These are phyloP conservation scores for Leguminivora glycinivorella DNA, from an alignment of 1,140 invertebrate species.

Conservation along the genomic window DNA sequence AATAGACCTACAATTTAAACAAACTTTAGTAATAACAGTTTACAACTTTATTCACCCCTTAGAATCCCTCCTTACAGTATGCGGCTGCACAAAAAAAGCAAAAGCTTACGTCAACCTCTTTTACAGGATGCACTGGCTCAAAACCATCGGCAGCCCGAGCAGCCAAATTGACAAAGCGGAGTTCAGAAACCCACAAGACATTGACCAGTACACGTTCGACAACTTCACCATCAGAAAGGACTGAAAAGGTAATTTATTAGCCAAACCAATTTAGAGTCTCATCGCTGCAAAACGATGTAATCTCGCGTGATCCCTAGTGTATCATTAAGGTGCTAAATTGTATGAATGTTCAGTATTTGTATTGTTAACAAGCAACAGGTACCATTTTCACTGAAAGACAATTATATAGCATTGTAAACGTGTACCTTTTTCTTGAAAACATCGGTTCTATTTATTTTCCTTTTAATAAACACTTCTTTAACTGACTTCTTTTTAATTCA, in stretches of 20 bases:
- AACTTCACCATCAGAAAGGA: slow-evolving; percentile 70
- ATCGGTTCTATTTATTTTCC: slow-evolving; percentile 9
- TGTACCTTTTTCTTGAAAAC: neutral
- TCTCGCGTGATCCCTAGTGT: neutral
- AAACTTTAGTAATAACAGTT: too few relatives aligned
- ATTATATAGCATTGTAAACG: neutral
- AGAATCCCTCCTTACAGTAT: too few relatives aligned
- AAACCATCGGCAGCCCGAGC: slow-evolving; percentile 83
- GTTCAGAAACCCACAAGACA: slow-evolving; percentile 82
- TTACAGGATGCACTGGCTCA: slow-evolving; percentile 85
- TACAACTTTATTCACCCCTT: too few relatives aligned
- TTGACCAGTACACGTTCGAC: slow-evolving; percentile 65
- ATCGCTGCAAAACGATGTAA: neutral
- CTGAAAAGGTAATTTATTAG: slow-evolving; percentile 35
- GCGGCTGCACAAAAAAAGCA: neutral
- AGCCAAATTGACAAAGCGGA: slow-evolving; percentile 84
- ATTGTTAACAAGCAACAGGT: neutral
- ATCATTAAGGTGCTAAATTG: neutral
- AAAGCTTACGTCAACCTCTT: slow-evolving; percentile 28
- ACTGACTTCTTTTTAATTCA: slow-evolving; percentile 8
- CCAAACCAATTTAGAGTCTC: neutral
- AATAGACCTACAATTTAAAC: too few relatives aligned
- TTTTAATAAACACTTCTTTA: slow-evolving; percentile 6
- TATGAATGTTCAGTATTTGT: neutral
- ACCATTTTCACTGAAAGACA: neutral